Percentiles rank a stretch among this genome's conserved stretches.
Conservation (phyloP, 2,888 invertebrate genomes). For the Drosophila kokeensis region DNA sequence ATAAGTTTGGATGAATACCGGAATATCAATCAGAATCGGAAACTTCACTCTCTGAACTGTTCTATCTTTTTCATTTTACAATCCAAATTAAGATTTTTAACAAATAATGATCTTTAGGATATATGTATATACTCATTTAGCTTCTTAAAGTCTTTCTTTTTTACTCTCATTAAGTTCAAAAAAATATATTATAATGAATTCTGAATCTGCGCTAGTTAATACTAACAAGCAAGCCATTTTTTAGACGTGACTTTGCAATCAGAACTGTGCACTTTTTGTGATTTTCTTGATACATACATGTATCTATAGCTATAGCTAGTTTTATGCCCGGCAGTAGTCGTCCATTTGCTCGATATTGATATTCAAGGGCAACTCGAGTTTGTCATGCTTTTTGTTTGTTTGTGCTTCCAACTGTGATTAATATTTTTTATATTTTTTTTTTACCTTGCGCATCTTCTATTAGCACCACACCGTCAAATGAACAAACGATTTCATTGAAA, state of each 20-base stretch:
- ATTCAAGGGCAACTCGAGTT: conserved; percentile 29
- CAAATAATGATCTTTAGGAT: background rate
- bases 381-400: conserved; percentile 27
- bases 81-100: background rate
- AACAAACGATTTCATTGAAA: conserved; percentile 19
- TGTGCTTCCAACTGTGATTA: conserved; percentile 23
- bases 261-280: background rate
- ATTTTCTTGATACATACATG: background rate
- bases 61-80: background rate
- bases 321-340: background rate
- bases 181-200: too few relatives aligned
- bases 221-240: background rate
- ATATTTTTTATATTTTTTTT: conserved; percentile 36
- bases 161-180: background rate
- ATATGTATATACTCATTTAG: background rate
- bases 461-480: conserved; percentile 63
- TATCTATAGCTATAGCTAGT: background rate
- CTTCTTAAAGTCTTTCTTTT: too few relatives aligned
- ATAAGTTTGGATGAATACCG: too few relatives aligned
- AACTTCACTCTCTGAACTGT: background rate
- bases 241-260: background rate
- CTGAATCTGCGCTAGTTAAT: background rate
- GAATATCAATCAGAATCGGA: too few relatives aligned
- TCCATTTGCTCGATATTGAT: conserved; percentile 21
- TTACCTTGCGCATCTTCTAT: conserved; percentile 58